Base-by-base conservation (phyloP, 2,797 vertebrate species). In the Typhlichthys eigenmanni region DNA sequence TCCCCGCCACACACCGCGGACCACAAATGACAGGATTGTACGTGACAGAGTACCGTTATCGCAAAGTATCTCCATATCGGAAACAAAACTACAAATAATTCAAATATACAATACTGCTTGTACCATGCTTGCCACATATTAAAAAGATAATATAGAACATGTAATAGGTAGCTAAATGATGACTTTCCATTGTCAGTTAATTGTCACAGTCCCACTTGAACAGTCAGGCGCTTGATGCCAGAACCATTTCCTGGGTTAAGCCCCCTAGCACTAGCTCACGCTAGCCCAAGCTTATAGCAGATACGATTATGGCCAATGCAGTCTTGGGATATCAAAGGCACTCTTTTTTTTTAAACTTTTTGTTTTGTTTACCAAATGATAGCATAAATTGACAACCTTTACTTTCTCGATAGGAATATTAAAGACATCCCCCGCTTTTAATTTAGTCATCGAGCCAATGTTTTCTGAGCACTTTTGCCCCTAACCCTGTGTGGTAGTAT, bases 291-390 rank as follows among this genome's bases (percentile, higher is more conserved):
- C 91, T 93, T 88, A 94, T 93, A 94, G 93, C 87, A 91, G 93
- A 93, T 93, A 95, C 93, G 87, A 94, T 93, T 92, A 95, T 94
- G 93, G 95, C 91, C 91, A 85, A 93, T 91, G 92, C 92, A 92
- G 91, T 94, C 92, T 91, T 76, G 85, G 94, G 88, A 93, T 92
- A 94, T 95, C 94, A 95, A 98, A 99, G 97, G 97, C 97, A 98
- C 97, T 98, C 95, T 88, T 94, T 89, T 67, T 90, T 91, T 89
- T 86, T 90, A 93, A 2, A 19, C 19, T 89, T 89, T 64, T 38
- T 84, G 89, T 85, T 86, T 88, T 90, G 90, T 89, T 93, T 92
- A 95, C 92, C 93, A 93, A 95, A 95, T 87, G 91, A 95, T 92
- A 96, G 92, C 83, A 95, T 91, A 93, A 93, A 94, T 94, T 93